Evolutionary conservation across 2,797 vertebrate species (phyloP).

Genomic region (Silurus aristotelis): DNA sequence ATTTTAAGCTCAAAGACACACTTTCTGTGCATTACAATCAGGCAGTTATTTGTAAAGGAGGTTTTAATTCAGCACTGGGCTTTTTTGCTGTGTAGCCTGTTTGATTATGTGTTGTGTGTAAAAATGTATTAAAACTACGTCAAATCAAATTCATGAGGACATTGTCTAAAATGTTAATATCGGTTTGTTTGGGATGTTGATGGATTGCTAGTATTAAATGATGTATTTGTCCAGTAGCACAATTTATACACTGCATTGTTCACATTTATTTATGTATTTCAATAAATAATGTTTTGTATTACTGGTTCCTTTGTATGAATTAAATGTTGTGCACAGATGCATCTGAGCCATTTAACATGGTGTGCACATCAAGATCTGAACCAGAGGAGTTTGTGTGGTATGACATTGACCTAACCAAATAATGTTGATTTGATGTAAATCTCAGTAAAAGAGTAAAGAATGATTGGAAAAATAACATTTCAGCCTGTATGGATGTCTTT

Average conservation of each 20-base stretch:
- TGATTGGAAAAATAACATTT: neutral
- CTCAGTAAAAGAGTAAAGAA: constrained; percentile 16
- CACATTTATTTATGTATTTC: constrained; percentile 56
- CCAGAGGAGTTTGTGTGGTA: neutral
- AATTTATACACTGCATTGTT: constrained; percentile 34
- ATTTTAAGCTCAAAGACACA: neutral
- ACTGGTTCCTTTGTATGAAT: constrained; percentile 28
- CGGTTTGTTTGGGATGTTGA: constrained; percentile 50
- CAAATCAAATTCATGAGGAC: constrained; percentile 44
- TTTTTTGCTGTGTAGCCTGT: constrained; percentile 33
- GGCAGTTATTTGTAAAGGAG: neutral
- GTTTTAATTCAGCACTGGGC: constrained; percentile 13
- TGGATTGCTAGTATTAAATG: constrained; percentile 49
- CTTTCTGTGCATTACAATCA: neutral
- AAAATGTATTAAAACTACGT: constrained; percentile 45
- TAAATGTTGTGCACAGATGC: neutral
- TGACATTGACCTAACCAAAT: neutral
- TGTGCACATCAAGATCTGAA: neutral
- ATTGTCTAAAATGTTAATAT: constrained; percentile 37
- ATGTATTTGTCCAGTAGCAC: constrained; percentile 40
- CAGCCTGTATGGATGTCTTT: constrained; percentile 4
- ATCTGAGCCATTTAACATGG: neutral
- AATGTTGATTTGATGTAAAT: neutral
- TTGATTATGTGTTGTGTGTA: constrained; percentile 55
- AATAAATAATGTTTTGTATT: constrained; percentile 68